phyloP scores from a whole-genome alignment of 2,888 invertebrate genomes.

The Cecidostiba fungosa region DNA sequence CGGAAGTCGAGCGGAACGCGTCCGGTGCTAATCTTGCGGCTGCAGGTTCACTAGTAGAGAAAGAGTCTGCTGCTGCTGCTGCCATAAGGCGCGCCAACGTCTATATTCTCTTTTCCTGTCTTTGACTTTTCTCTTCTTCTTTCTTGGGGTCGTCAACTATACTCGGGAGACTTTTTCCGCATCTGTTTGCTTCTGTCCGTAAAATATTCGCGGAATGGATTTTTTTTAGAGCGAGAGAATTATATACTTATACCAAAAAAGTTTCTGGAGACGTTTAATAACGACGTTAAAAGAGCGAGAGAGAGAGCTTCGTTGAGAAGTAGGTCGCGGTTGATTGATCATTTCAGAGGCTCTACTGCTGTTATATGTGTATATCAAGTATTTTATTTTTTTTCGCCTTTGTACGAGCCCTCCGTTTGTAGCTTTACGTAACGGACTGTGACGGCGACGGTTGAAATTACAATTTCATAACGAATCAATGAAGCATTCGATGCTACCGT shows the following conservation, averaged over 20 bases:
- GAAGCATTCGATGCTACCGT: too few species aligned
- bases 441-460: not conserved
- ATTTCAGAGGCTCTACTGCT: not conserved
- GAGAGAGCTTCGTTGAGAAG: not conserved
- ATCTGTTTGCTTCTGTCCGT: not conserved
- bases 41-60: not conserved
- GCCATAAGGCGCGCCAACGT: not conserved
- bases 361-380: not conserved
- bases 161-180: not conserved
- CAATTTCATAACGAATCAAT: not conserved
- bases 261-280: slow-evolving; percentile 3
- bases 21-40: not conserved
- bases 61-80: not conserved
- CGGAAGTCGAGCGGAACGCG: slow-evolving; percentile 44
- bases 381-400: slow-evolving; percentile 4
- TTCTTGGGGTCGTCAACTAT: not conserved
- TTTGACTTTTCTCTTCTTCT: not conserved
- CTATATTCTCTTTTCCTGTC: not conserved
- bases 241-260: not conserved
- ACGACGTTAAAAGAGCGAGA: not conserved
- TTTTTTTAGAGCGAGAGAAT: not conserved
- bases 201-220: not conserved
- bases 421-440: not conserved
- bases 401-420: not conserved
- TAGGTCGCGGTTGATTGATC: slow-evolving; percentile 17